phyloP scores from a whole-genome alignment of 1,140 invertebrate species.

The Campodea augens region DNA sequence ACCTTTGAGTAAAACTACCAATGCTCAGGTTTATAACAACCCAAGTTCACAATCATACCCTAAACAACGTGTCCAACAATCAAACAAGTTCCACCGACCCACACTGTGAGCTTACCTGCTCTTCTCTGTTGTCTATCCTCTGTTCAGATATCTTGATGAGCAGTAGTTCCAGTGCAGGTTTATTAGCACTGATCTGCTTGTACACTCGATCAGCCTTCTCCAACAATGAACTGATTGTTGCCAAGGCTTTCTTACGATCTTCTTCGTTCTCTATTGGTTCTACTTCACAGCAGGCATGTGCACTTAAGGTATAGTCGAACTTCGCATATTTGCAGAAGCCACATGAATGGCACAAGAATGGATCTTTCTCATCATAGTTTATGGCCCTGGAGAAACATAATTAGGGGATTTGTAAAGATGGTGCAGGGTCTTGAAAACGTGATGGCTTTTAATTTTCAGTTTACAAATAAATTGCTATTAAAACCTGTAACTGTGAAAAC shows the following conservation, averaged over 20 bases:
- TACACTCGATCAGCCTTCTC: conserved; percentile 92
- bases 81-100: no score
- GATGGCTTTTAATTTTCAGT: no score
- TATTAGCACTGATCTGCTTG: conserved; percentile 68
- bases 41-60: no score
- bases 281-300: conserved; percentile 79
- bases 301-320: conserved; percentile 85
- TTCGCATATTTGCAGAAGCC: conserved; percentile 99
- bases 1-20: no score
- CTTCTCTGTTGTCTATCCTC: conserved; percentile 39
- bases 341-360: conserved; percentile 94
- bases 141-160: conserved; percentile 59
- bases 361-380: conserved; percentile 98
- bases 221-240: conserved; percentile 67
- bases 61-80: no score
- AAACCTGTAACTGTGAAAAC: no score
- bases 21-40: no score
- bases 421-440: no score
- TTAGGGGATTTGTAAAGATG: no score
- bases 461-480: no score
- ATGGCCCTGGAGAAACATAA: conserved; percentile 56
- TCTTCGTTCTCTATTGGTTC: conserved; percentile 95
- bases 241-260: conserved; percentile 84
- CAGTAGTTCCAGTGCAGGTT: conserved; percentile 69
- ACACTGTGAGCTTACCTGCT: conserved; percentile 33